phyloP scores from a whole-genome alignment of 2,888 invertebrate genomes.

The Cheilosia urbana region DNA sequence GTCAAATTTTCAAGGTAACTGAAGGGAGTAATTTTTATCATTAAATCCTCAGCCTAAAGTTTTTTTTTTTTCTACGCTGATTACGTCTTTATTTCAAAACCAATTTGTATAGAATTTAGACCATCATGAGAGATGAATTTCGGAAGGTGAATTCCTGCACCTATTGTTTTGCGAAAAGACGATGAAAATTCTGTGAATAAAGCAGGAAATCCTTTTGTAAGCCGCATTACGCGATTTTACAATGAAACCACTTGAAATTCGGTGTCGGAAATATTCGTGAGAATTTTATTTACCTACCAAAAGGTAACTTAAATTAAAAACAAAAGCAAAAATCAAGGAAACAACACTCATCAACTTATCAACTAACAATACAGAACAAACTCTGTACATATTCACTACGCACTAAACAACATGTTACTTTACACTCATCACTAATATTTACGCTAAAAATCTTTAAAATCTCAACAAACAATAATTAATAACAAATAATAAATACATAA shows the following conservation, averaged over 20 bases:
- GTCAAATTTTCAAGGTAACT: too few relatives aligned
- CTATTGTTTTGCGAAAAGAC: too few relatives aligned
- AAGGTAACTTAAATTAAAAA: slow-evolving; percentile 10
- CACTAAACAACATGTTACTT: slow-evolving; percentile 17
- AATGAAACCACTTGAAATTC: neutral
- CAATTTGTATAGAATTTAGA: too few relatives aligned
- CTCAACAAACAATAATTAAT: slow-evolving; percentile 29
- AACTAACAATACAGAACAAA: slow-evolving; percentile 38
- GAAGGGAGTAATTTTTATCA: too few relatives aligned
- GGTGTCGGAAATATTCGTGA: neutral
- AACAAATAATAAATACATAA: slow-evolving; percentile 52
- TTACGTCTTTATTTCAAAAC: too few relatives aligned
- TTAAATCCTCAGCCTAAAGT: too few relatives aligned
- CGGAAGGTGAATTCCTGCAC: too few relatives aligned
- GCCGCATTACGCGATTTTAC: too few relatives aligned
- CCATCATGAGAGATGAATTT: too few relatives aligned
- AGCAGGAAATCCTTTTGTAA: too few relatives aligned
- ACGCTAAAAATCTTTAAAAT: slow-evolving; percentile 22
- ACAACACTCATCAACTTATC: slow-evolving; percentile 35
- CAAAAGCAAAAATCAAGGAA: slow-evolving; percentile 24
- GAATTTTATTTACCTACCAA: slow-evolving; percentile 32
- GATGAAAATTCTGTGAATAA: too few relatives aligned
- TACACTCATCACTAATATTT: slow-evolving; percentile 18
- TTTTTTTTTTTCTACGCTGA: too few relatives aligned
- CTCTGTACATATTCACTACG: slow-evolving; percentile 19